phyloP scores from a whole-genome alignment of 2,113 vertebrate species.

The Taurulus bubalis region DNA sequence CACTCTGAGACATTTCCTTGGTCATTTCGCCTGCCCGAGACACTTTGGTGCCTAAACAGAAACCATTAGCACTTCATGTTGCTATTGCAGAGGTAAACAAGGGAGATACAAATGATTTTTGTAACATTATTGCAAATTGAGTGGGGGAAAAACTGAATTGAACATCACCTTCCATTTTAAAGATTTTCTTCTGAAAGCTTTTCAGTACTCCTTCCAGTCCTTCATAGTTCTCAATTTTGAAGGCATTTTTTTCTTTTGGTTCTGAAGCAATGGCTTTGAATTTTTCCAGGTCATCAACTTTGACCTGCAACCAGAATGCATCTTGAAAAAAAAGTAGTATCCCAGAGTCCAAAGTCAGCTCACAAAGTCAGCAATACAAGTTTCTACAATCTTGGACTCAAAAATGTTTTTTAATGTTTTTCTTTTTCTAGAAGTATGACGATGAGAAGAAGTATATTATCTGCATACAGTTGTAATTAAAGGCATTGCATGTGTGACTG shows the following conservation, averaged over 20 bases:
- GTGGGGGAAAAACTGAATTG: accelerated
- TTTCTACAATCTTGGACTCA: not conserved
- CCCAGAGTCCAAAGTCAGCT: not conserved
- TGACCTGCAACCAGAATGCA: conserved; percentile 68
- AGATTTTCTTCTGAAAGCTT: conserved; percentile 85
- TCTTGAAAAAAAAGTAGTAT: not conserved
- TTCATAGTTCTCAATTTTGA: conserved; percentile 71
- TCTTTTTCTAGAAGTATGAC: not conserved
- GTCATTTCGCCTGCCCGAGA: conserved; percentile 42
- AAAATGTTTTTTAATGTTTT: not conserved
- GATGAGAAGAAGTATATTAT: not conserved
- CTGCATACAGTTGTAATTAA: not conserved
- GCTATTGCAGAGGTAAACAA: not conserved
- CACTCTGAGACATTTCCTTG: conserved; percentile 77
- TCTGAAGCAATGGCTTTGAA: conserved; percentile 64
- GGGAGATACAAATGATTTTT: not conserved
- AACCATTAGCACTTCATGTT: not conserved
- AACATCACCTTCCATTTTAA: conserved; percentile 83
- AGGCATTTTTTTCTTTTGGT: conserved; percentile 62
- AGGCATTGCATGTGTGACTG: not conserved
- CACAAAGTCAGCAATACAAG: not conserved
- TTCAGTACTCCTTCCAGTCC: conserved; percentile 78
- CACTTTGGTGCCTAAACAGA: conserved; percentile 52
- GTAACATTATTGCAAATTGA: not conserved
- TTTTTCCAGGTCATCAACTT: accelerated